Evolutionary conservation across 2,113 vertebrate species (phyloP).

Genomic region (Chlamydotis undulata): DNA sequence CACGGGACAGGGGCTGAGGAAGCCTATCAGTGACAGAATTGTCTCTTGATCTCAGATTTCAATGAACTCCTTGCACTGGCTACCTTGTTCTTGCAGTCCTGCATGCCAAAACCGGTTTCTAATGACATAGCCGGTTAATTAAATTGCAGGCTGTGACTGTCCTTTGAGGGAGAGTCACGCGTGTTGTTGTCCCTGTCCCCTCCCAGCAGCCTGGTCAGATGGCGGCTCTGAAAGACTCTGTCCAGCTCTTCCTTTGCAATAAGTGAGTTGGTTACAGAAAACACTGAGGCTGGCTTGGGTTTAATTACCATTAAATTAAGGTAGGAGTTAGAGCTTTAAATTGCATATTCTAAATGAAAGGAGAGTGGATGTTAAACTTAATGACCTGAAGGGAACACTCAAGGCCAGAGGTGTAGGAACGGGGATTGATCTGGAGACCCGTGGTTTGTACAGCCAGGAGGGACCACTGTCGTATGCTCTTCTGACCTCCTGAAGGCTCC

Average conservation of each 20-base stretch:
- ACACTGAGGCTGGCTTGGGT: background rate
- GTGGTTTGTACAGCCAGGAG: background rate
- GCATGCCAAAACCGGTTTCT: background rate
- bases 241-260: background rate
- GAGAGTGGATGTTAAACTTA: slow-evolving; percentile 62
- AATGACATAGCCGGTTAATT: background rate
- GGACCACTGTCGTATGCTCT: background rate
- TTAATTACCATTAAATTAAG: slow-evolving; percentile 47
- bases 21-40: background rate
- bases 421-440: background rate
- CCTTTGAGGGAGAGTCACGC: fast-evolving
- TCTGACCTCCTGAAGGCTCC: background rate
- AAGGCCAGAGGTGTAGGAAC: background rate
- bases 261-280: background rate
- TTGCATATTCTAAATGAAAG: slow-evolving; percentile 64
- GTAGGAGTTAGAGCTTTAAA: slow-evolving; percentile 55
- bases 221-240: background rate
- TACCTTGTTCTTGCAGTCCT: background rate
- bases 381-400: slow-evolving; percentile 62
- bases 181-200: background rate
- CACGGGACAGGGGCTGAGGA: fast-evolving
- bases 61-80: background rate
- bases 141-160: background rate
- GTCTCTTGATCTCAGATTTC: background rate
- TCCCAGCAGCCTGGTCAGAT: background rate